phyloP scores from a whole-genome alignment of 2,888 invertebrate species.

The Acanthopleura granulata region DNA sequence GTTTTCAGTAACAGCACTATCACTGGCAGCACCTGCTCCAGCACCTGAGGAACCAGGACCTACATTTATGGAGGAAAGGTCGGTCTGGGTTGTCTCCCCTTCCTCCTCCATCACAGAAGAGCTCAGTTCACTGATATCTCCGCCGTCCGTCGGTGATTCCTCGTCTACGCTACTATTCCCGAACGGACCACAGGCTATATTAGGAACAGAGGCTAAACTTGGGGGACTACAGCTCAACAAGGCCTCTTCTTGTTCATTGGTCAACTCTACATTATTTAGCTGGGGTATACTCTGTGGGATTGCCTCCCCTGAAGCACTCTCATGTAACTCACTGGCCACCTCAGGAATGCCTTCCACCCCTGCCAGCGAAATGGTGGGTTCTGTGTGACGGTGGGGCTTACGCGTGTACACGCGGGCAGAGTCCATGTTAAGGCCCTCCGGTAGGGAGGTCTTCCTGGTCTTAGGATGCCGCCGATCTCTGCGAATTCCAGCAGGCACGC shows the following conservation, averaged over 20 bases:
- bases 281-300: neutral
- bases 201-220: slow-evolving; percentile 41
- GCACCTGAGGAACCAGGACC: neutral
- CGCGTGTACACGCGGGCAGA: slow-evolving; percentile 10
- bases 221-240: slow-evolving; percentile 24
- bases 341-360: slow-evolving; percentile 13
- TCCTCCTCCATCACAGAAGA: slow-evolving; percentile 36
- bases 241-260: slow-evolving; percentile 11
- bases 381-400: slow-evolving; percentile 39
- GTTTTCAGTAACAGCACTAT: neutral
- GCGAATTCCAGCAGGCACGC: slow-evolving; percentile 11
- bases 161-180: neutral
- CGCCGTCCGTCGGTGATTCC: too few relatives aligned
- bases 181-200: slow-evolving; percentile 40
- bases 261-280: slow-evolving; percentile 15
- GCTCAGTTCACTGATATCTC: slow-evolving; percentile 20
- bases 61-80: neutral
- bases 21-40: neutral
- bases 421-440: slow-evolving; percentile 26
- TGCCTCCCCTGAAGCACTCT: slow-evolving; percentile 11
- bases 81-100: neutral
- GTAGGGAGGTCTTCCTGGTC: slow-evolving; percentile 37
- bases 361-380: slow-evolving; percentile 32
- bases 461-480: neutral
- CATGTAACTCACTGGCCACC: neutral